A percentile compares a stretch with the other conserved stretches of the same genome.
These are phyloP conservation scores for Drosophila diplacantha DNA, from an alignment of 2,888 invertebrate genomes.

Conservation along the genomic window DNA sequence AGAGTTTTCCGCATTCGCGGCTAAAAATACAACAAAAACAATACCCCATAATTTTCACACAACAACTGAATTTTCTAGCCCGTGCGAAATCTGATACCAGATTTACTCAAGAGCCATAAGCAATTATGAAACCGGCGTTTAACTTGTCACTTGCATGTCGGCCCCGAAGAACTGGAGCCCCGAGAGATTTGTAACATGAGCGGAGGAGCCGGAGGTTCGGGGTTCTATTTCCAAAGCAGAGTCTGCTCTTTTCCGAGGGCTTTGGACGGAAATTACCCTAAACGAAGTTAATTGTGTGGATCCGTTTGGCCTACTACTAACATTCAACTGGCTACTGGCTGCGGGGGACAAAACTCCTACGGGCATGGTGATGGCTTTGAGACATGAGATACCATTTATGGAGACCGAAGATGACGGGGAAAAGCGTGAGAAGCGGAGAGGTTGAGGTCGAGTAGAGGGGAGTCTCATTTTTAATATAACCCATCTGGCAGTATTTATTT, in stretches of 20 bases:
- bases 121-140: constrained; percentile 69
- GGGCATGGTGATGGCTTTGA: constrained; percentile 22
- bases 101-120: constrained; percentile 62
- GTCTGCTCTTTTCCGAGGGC: constrained; percentile 11
- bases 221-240: constrained; percentile 5
- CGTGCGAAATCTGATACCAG: constrained; percentile 66
- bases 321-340: constrained; percentile 3
- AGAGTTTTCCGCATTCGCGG: constrained; percentile 36
- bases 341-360: constrained; percentile 22
- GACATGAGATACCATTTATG: constrained; percentile 30
- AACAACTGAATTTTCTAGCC: constrained; percentile 38
- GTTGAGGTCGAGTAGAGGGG: neutral
- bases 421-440: constrained; percentile 7
- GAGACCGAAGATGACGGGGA: neutral
- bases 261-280: constrained; percentile 38
- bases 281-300: constrained; percentile 59
- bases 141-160: constrained; percentile 61
- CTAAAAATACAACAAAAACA: constrained; percentile 31
- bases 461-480: neutral
- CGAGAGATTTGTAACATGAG: constrained; percentile 27
- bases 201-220: neutral
- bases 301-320: constrained; percentile 56
- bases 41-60: constrained; percentile 25
- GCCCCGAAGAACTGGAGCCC: constrained; percentile 15
- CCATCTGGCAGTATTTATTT: neutral